Percentiles rank a stretch among this genome's conserved stretches.
Conservation (phyloP, 2,113 vertebrate species). For the Bambusicola thoracicus region DNA sequence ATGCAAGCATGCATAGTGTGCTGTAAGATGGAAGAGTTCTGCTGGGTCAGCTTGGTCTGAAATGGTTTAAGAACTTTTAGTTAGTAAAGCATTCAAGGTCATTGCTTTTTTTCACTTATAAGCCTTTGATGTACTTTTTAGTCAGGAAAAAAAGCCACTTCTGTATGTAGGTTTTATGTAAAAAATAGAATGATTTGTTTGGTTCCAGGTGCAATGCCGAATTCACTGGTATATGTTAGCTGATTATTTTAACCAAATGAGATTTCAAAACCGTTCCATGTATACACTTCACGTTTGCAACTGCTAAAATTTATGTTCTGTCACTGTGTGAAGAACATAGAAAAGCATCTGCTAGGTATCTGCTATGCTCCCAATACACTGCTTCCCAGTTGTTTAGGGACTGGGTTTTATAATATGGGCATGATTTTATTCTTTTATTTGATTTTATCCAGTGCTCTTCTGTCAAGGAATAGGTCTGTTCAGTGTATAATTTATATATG, state of each 20-base stretch:
- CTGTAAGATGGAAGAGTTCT: not conserved
- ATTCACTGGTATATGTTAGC: not conserved
- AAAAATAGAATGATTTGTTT: not conserved
- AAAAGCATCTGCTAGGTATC: not conserved
- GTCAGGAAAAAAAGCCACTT: not conserved
- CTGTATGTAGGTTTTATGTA: not conserved
- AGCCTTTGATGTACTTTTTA: not conserved
- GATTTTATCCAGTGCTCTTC: not conserved
- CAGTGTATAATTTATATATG: not conserved
- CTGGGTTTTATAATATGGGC: not conserved
- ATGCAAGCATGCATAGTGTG: not conserved
- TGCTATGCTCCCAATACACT: not conserved
- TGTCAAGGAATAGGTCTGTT: not conserved
- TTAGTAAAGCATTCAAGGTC: not conserved
- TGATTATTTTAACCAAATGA: not conserved
- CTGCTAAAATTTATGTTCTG: not conserved
- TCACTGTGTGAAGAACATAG: not conserved
- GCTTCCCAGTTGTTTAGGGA: not conserved
- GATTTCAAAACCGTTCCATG: not conserved
- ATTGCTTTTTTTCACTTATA: not conserved
- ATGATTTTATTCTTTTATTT: not conserved
- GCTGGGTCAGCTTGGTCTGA: not conserved
- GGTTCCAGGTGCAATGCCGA: not conserved
- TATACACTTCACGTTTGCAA: not conserved
- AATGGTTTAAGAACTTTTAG: slow-evolving; percentile 1